Percentiles rank a stretch among this genome's conserved stretches.
Conservation (phyloP, 2,888 invertebrate species). For the Parnassius mnemosyne region DNA sequence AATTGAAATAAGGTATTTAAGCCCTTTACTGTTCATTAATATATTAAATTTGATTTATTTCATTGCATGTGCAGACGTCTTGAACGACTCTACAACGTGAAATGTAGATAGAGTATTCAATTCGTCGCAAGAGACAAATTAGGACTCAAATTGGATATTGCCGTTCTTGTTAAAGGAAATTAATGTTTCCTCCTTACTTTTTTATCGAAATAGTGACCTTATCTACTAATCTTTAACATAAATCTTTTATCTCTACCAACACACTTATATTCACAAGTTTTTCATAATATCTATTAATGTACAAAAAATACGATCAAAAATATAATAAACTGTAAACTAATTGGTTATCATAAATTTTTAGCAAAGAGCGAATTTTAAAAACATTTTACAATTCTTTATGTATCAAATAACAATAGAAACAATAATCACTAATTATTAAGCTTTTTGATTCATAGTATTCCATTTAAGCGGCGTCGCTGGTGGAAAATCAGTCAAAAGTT, state of each 20-base stretch:
- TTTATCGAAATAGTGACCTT: constrained; percentile 21
- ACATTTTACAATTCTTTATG: no score
- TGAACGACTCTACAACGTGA: constrained; percentile 37
- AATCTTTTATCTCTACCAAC: no score
- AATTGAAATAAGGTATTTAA: constrained; percentile 53
- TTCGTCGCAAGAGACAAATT: constrained; percentile 47
- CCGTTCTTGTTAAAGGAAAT: constrained; percentile 37
- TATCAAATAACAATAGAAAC: no score
- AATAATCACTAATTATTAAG: no score
- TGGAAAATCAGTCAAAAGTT: constrained; percentile 70
- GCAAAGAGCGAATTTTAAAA: no score
- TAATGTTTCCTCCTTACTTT: constrained; percentile 34
- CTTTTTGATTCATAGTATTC: constrained; percentile 47
- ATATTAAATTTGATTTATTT: neutral
- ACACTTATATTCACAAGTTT: no score
- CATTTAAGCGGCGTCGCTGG: constrained; percentile 53
- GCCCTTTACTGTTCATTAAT: neutral
- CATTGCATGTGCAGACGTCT: constrained; percentile 7
- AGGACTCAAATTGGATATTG: constrained; percentile 47
- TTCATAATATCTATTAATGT: no score
- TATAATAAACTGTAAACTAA: no score
- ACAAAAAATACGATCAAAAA: no score
- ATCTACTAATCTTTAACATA: neutral
- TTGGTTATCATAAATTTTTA: no score
- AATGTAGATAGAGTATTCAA: constrained; percentile 49